Evolutionary conservation across 2,888 invertebrate species (phyloP).

Genomic region (Cerastis leucographa): DNA sequence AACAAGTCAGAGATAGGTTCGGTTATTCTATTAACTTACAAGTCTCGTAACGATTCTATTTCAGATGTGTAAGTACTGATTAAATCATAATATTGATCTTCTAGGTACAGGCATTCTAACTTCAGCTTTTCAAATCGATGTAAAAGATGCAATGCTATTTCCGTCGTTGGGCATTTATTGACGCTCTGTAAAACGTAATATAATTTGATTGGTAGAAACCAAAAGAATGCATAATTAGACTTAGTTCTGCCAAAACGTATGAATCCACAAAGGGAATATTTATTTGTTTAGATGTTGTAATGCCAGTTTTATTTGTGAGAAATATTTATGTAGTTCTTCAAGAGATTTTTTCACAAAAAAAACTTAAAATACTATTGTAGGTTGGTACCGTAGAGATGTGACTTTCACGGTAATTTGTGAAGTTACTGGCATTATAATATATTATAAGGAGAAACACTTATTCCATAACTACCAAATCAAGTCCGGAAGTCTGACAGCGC

Average conservation of each 20-base stretch:
- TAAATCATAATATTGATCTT: conserved; percentile 94
- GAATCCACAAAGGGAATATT: neutral
- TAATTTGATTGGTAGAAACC: neutral
- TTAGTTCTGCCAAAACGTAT: neutral
- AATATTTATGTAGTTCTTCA: neutral
- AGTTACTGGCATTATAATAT: neutral
- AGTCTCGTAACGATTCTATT: conserved; percentile 92
- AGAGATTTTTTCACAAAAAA: neutral
- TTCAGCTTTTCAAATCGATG: conserved; percentile 93
- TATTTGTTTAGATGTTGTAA: neutral
- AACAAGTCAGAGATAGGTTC: neutral
- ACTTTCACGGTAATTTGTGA: neutral
- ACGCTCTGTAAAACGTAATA: conserved; percentile 78
- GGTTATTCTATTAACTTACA: conserved; percentile 51
- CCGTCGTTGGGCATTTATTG: conserved; percentile 87
- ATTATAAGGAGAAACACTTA: neutral
- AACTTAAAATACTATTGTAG: neutral
- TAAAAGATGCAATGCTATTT: conserved; percentile 88
- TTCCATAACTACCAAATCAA: neutral
- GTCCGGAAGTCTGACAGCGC: neutral
- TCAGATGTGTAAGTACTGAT: conserved; percentile 92
- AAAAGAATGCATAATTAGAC: neutral
- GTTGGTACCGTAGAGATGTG: neutral
- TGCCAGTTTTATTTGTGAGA: neutral
- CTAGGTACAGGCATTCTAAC: conserved; percentile 93